Percentiles rank a stretch among this genome's conserved stretches.
These are phyloP conservation scores for Drosophila repleta DNA, from an alignment of 1,140 invertebrate genomes.

Conservation along the genomic window DNA sequence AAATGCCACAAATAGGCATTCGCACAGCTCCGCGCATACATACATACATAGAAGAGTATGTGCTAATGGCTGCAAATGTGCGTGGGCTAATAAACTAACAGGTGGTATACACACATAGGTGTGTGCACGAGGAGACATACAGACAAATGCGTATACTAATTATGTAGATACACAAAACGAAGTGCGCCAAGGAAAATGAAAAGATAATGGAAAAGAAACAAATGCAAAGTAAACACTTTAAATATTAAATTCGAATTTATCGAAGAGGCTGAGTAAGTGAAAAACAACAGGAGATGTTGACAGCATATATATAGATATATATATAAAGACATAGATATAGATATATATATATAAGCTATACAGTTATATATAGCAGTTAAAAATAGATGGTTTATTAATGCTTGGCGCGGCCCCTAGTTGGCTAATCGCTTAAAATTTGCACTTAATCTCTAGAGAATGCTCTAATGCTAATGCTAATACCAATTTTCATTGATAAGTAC, in stretches of 20 bases:
- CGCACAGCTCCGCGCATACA: not conserved
- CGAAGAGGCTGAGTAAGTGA: no score
- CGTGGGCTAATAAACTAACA: constrained; percentile 25
- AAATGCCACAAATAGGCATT: no score
- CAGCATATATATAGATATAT: not conserved
- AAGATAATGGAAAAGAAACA: not conserved
- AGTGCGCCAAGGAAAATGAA: not conserved
- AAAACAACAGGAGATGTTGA: no score
- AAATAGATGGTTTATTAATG: not conserved
- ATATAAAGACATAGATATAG: not conserved
- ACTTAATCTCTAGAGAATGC: constrained; percentile 17
- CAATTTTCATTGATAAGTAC: constrained; percentile 56
- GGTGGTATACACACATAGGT: constrained; percentile 13
- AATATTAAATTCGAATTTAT: not conserved
- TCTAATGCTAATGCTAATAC: constrained; percentile 41
- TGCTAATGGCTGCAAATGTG: constrained; percentile 1
- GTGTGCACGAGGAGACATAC: no score
- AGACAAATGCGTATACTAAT: not conserved
- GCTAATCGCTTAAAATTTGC: constrained; percentile 16
- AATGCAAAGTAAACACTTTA: not conserved
- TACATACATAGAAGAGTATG: constrained; percentile 1
- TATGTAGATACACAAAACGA: not conserved
- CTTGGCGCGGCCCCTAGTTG: not conserved
- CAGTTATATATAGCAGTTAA: not conserved
- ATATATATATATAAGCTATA: not conserved